Conservation (phyloP, 2,797 vertebrate species). For the Moxostoma hubbsi region DNA sequence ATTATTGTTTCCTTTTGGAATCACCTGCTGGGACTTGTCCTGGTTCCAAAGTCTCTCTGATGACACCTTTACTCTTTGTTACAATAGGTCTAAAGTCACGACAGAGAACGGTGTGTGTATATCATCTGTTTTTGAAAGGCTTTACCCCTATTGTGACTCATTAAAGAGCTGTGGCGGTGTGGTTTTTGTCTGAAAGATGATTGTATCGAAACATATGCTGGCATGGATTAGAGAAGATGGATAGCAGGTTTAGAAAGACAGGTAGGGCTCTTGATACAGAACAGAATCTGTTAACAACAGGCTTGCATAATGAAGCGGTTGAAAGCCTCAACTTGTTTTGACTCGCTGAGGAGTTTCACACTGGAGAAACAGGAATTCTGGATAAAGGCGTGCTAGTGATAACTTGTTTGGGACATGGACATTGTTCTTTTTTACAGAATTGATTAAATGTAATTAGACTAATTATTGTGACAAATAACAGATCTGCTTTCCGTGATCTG, state of each 20-base stretch:
- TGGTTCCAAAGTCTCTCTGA: constrained; percentile 60
- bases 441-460: neutral
- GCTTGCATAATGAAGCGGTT: constrained; percentile 71
- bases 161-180: constrained; percentile 37
- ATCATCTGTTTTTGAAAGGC: constrained; percentile 49
- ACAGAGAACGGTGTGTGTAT: constrained; percentile 27
- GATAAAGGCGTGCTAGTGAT: constrained; percentile 33
- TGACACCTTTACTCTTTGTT: constrained; percentile 57
- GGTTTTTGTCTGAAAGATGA: constrained; percentile 41
- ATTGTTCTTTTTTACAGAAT: neutral
- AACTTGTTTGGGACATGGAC: neutral
- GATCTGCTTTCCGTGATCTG: neutral
- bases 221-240: constrained; percentile 32
- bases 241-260: constrained; percentile 52
- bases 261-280: constrained; percentile 66
- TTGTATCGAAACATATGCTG: constrained; percentile 25
- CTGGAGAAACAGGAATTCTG: constrained; percentile 44
- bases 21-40: constrained; percentile 70
- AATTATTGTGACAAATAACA: neutral
- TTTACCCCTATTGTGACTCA: constrained; percentile 28
- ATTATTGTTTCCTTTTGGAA: constrained; percentile 69
- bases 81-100: constrained; percentile 58
- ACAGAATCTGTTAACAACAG: constrained; percentile 56
- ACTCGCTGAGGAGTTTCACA: constrained; percentile 65
- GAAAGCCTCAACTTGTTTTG: constrained; percentile 64